Percentiles rank a stretch among this genome's conserved stretches.
Conservation (phyloP, 2,888 invertebrate species). For the Melanostoma scalare region DNA sequence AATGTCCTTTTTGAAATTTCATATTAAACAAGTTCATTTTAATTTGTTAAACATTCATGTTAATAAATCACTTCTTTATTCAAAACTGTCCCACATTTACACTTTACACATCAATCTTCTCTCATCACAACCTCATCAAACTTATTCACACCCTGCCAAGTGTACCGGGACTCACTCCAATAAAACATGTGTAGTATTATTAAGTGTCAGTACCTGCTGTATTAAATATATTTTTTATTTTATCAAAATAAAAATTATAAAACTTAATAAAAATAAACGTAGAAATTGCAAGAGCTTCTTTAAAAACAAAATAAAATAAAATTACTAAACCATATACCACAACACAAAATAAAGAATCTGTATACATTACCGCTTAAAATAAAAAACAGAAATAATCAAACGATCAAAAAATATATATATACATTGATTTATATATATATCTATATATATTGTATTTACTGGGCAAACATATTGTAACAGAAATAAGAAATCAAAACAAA, state of each 20-base stretch:
- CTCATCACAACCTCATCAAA: constrained; percentile 33
- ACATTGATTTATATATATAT: constrained; percentile 59
- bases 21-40: too few species aligned
- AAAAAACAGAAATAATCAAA: constrained; percentile 21
- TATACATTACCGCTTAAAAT: constrained; percentile 68
- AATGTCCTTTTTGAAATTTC: too few species aligned
- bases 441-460: constrained; percentile 52
- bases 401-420: constrained; percentile 48
- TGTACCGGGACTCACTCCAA: constrained; percentile 72
- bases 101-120: not conserved
- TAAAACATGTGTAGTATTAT: constrained; percentile 72
- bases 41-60: too few species aligned
- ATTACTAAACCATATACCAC: constrained; percentile 65
- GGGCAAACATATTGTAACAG: constrained; percentile 46
- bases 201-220: constrained; percentile 74
- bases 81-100: too few species aligned
- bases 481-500: constrained; percentile 53
- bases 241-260: constrained; percentile 56
- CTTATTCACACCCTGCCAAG: constrained; percentile 67
- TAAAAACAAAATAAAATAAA: constrained; percentile 36
- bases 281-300: constrained; percentile 74
- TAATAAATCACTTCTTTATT: too few species aligned
- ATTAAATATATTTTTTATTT: constrained; percentile 73
- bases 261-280: constrained; percentile 52
- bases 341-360: constrained; percentile 39